These are phyloP conservation scores for Villa cingulata DNA, from an alignment of 2,888 invertebrate genomes.

Conservation along the genomic window DNA sequence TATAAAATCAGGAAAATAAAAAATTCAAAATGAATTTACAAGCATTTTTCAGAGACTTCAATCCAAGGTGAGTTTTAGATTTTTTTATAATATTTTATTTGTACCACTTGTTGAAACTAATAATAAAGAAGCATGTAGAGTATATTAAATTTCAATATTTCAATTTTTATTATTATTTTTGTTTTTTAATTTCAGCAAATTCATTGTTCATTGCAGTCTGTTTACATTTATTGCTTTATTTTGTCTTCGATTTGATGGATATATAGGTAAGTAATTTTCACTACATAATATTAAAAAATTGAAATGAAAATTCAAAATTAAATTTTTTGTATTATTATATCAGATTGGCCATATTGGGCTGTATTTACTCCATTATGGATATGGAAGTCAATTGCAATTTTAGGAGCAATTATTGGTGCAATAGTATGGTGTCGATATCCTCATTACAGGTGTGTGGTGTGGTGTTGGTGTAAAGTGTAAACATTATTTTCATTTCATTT, in stretches of 20 bases:
- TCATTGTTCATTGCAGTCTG: conserved; percentile 87
- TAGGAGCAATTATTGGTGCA: conserved; percentile 80
- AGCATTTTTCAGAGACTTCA: conserved; percentile 80
- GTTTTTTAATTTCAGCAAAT: conserved; percentile 64
- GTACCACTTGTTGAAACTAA: conserved; percentile 10
- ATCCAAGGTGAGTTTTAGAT: conserved; percentile 56
- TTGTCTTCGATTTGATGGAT: conserved; percentile 77
- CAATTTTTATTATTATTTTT: conserved; percentile 11
- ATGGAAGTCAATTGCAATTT: conserved; percentile 78
- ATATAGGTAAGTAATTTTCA: conserved; percentile 40
- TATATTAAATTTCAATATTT: too few species aligned
- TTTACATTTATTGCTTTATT: conserved; percentile 82
- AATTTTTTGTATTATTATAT: not conserved
- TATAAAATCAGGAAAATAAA: too few species aligned
- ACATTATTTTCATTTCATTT: not conserved
- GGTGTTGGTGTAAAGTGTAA: not conserved
- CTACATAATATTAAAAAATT: not conserved
- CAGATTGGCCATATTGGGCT: conserved; percentile 88
- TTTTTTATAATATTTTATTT: not conserved
- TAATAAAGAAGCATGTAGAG: too few species aligned
- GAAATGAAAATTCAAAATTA: not conserved
- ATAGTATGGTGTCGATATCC: conserved; percentile 95
- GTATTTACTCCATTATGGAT: conserved; percentile 95
- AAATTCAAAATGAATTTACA: conserved; percentile 60
- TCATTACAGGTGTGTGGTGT: conserved; percentile 65